Evolutionary conservation across 2,888 invertebrate species (phyloP).

Genomic region (Sesia bembeciformis): DNA sequence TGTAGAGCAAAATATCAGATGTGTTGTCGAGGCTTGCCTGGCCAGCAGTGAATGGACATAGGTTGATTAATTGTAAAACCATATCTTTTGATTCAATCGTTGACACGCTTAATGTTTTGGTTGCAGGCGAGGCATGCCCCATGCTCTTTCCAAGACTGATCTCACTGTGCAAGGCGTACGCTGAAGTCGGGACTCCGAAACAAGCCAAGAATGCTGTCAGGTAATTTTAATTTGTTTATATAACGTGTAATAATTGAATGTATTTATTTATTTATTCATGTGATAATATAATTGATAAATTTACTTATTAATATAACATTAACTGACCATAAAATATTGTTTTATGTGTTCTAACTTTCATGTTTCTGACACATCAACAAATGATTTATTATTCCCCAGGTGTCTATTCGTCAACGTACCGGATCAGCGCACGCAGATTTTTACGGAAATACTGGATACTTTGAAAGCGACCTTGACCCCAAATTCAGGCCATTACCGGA

Average conservation of each 20-base stretch:
- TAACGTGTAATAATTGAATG: too few relatives aligned
- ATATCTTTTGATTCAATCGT: too few relatives aligned
- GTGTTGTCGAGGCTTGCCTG: too few relatives aligned
- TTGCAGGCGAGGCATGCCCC: conserved; percentile 82
- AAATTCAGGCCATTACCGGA: conserved; percentile 87
- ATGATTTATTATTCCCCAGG: conserved; percentile 40
- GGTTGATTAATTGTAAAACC: too few relatives aligned
- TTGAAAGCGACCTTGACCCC: conserved; percentile 84
- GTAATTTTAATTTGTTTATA: conserved; percentile 20
- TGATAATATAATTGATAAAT: too few relatives aligned
- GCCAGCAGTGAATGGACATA: too few relatives aligned
- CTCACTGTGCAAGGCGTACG: conserved; percentile 90
- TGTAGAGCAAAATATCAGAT: too few relatives aligned
- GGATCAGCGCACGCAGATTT: conserved; percentile 81
- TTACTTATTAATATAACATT: too few relatives aligned
- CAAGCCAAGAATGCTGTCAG: conserved; percentile 96
- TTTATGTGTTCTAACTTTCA: too few relatives aligned
- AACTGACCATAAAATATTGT: too few relatives aligned
- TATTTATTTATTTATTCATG: too few relatives aligned
- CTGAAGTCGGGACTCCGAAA: conserved; percentile 91
- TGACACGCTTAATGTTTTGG: neutral
- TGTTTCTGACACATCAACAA: too few relatives aligned
- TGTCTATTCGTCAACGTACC: conserved; percentile 90
- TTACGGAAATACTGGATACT: conserved; percentile 87
- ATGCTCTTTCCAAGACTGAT: conserved; percentile 84